These are phyloP conservation scores for Ascidia mentula DNA, from an alignment of 23 tunicate species.

Conservation along the genomic window DNA sequence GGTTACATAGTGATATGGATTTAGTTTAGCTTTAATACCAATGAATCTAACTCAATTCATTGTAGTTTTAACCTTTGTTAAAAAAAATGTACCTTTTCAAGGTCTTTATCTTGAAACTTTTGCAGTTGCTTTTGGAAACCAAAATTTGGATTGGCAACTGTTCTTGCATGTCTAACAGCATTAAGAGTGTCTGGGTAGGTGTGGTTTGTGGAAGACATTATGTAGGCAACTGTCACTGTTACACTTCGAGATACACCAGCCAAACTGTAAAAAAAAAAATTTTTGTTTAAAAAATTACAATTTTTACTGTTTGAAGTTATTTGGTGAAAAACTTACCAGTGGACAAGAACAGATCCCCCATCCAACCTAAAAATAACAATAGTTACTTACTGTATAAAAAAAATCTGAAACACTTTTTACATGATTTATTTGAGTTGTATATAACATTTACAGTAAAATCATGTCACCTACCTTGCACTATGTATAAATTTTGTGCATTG, in stretches of 20 bases:
- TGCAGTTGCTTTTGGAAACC: conserved; percentile 78
- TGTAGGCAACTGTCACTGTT: conserved; percentile 76
- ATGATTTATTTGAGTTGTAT: not conserved
- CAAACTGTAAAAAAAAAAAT: conserved; percentile 28
- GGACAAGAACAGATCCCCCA: conserved; percentile 87
- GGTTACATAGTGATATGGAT: too few species aligned
- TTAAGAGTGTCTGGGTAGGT: conserved; percentile 42
- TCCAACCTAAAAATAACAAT: conserved; percentile 37
- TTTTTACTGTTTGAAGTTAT: too few species aligned
- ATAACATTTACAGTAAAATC: not conserved
- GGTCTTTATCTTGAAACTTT: conserved; percentile 36
- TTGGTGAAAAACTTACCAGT: conserved; percentile 62
- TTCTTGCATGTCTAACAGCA: conserved; percentile 65
- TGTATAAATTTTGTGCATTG: conserved; percentile 69
- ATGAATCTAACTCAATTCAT: not conserved
- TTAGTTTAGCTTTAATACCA: not conserved
- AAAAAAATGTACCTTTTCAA: conserved; percentile 33
- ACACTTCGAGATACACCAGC: conserved; percentile 94
- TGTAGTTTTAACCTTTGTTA: not conserved
- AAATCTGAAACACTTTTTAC: not conserved
- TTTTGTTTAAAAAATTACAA: not conserved
- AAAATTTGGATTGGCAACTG: conserved; percentile 69
- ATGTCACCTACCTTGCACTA: conserved; percentile 51
- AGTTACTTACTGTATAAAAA: not conserved
- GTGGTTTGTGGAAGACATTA: conserved; percentile 75